Percentiles rank a stretch among this genome's conserved stretches.
Conservation (phyloP, 2,888 invertebrate genomes). For the Andrena dorsata region DNA sequence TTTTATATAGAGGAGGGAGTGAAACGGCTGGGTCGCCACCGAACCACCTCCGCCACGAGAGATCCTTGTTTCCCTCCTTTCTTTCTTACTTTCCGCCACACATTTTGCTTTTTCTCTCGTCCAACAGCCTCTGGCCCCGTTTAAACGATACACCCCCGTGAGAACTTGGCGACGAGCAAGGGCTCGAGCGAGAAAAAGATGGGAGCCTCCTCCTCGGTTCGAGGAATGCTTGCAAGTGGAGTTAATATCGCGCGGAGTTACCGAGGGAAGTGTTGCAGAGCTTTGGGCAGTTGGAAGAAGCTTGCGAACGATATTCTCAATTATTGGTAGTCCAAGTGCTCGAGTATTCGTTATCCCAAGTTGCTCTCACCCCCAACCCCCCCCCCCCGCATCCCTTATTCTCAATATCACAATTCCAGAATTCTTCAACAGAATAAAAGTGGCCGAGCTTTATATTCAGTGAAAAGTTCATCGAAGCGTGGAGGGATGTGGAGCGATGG, state of each 20-base stretch:
- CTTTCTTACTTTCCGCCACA: conserved; percentile 16
- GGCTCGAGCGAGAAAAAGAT: neutral
- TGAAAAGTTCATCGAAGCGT: conserved; percentile 5
- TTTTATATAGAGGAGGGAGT: conserved; percentile 65
- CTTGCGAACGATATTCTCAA: too few species aligned
- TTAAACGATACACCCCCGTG: conserved; percentile 61
- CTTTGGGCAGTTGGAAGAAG: too few species aligned
- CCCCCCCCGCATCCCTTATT: too few species aligned
- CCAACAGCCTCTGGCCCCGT: conserved; percentile 23
- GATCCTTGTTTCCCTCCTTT: conserved; percentile 34
- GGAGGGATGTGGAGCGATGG: conserved; percentile 12
- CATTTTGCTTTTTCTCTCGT: conserved; percentile 43
- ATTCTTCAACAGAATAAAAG: neutral
- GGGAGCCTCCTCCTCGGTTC: neutral
- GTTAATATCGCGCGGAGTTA: neutral
- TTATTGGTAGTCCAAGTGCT: too few species aligned
- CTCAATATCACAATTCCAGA: neutral
- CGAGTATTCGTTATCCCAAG: too few species aligned
- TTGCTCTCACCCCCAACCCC: too few species aligned
- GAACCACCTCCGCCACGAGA: conserved; percentile 58
- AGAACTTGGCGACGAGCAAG: conserved; percentile 50
- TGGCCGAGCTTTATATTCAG: neutral
- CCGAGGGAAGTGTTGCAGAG: too few species aligned
- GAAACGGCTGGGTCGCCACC: conserved; percentile 64
- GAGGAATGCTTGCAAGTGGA: neutral